Percentiles rank a stretch among this genome's conserved stretches.
These are phyloP conservation scores for Leptoclinus maculatus DNA, from an alignment of 2,797 vertebrate species.

Conservation along the genomic window DNA sequence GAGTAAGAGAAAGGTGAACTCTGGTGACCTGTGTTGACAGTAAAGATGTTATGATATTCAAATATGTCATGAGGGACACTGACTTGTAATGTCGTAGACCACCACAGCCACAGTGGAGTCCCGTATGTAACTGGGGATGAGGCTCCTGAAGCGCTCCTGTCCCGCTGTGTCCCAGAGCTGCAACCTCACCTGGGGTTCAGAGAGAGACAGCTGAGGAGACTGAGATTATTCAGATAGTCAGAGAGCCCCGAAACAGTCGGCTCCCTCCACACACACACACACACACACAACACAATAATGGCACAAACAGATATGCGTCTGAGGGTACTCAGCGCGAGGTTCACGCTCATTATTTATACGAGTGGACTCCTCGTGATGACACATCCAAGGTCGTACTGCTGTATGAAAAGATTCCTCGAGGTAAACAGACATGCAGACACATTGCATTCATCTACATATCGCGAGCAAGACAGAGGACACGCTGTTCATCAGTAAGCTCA, in stretches of 20 bases:
- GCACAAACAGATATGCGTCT: neutral
- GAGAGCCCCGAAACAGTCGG: slow-evolving; percentile 60
- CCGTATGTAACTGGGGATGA: slow-evolving; percentile 94
- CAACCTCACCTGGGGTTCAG: slow-evolving; percentile 88
- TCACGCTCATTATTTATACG: slow-evolving; percentile 22
- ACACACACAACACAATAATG: neutral
- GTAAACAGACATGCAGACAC: slow-evolving; percentile 45
- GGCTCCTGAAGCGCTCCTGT: slow-evolving; percentile 92
- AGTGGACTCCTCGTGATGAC: slow-evolving; percentile 11
- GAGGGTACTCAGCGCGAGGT: neutral
- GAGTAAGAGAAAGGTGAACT: too few relatives aligned
- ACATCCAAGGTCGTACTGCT: slow-evolving; percentile 45
- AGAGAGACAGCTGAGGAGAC: slow-evolving; percentile 73
- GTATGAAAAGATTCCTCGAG: slow-evolving; percentile 21
- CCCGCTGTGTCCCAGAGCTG: slow-evolving; percentile 95
- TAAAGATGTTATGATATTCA: neutral
- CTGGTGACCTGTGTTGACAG: too few relatives aligned
- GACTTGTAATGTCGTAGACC: slow-evolving; percentile 94
- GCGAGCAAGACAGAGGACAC: slow-evolving; percentile 25
- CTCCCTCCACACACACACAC: slow-evolving; percentile 52
- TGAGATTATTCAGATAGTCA: slow-evolving; percentile 70
- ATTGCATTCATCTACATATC: slow-evolving; percentile 35
- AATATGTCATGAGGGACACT: slow-evolving; percentile 60
- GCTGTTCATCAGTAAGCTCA: slow-evolving; percentile 28
- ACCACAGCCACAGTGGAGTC: slow-evolving; percentile 95